Percentiles rank a stretch among this genome's conserved stretches.
Conservation (phyloP, 2,797 vertebrate species). For the Leptoclinus maculatus region DNA sequence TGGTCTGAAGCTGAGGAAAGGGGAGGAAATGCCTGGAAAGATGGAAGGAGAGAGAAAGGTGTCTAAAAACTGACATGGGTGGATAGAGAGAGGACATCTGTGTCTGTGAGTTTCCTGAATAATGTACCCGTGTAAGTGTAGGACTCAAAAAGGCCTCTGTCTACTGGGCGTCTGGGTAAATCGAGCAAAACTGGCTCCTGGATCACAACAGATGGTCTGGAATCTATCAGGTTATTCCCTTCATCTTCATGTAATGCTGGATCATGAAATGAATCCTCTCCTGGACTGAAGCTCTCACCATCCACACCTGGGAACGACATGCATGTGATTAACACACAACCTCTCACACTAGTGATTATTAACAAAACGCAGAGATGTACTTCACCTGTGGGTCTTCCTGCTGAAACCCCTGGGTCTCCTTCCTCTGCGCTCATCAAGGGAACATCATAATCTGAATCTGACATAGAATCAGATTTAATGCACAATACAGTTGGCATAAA, state of each 20-base stretch:
- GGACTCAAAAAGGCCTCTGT: conserved; percentile 74
- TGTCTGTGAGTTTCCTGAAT: not conserved
- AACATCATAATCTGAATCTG: conserved; percentile 76
- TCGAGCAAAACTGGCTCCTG: conserved; percentile 76
- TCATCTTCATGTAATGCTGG: conserved; percentile 35
- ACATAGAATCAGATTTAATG: not conserved
- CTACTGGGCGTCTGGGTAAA: conserved; percentile 79
- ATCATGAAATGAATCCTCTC: conserved; percentile 33
- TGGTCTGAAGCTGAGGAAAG: conserved; percentile 78
- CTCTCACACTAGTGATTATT: not conserved
- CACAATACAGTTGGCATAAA: not conserved
- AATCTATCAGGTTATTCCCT: conserved; percentile 84
- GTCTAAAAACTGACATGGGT: not conserved
- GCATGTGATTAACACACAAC: not conserved
- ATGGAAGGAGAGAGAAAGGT: conserved; percentile 11
- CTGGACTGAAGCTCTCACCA: conserved; percentile 34
- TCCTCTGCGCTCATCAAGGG: conserved; percentile 79
- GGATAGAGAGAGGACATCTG: not conserved
- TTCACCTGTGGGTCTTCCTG: conserved; percentile 72
- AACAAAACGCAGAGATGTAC: not conserved
- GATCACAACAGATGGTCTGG: conserved; percentile 34
- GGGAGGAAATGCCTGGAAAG: conserved; percentile 78
- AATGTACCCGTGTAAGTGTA: conserved; percentile 80
- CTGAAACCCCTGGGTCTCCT: conserved; percentile 75
- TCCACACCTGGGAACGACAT: conserved; percentile 45